phyloP scores from a whole-genome alignment of 2,888 invertebrate genomes.

The Habroteleia sp. region DNA sequence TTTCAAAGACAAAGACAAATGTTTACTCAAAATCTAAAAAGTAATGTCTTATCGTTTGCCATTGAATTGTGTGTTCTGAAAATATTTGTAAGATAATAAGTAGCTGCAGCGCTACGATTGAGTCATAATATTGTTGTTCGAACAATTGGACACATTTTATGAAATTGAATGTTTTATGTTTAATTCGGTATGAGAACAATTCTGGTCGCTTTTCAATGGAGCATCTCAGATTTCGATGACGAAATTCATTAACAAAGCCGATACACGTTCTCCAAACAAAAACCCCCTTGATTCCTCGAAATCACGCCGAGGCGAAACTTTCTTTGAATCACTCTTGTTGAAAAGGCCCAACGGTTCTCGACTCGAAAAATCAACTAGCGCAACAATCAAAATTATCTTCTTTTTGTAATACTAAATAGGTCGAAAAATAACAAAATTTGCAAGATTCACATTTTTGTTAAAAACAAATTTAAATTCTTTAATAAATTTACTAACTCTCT shows the following conservation, averaged over 20 bases:
- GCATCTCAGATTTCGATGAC: conserved; percentile 23
- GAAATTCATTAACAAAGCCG: conserved; percentile 50
- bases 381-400: too few species aligned
- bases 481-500: too few species aligned
- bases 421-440: too few species aligned
- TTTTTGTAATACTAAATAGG: too few species aligned
- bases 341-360: conserved; percentile 44
- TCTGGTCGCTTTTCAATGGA: not conserved
- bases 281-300: conserved; percentile 52
- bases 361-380: conserved; percentile 20
- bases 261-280: conserved; percentile 54
- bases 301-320: conserved; percentile 43
- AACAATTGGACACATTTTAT: too few species aligned
- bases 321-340: conserved; percentile 47
- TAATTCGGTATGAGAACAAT: too few species aligned
- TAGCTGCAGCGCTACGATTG: conserved; percentile 17
- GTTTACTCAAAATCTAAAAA: too few species aligned
- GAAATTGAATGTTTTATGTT: too few species aligned
- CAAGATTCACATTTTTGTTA: too few species aligned
- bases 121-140: conserved; percentile 24
- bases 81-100: conserved; percentile 14
- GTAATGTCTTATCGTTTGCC: conserved; percentile 8
- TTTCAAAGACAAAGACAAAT: too few species aligned
- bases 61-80: not conserved
- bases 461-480: too few species aligned